Evolutionary conservation across 2,888 invertebrate species (phyloP), one percentile per base, ranked within the genome.

Genomic region (Cheilosia pagana): DNA sequence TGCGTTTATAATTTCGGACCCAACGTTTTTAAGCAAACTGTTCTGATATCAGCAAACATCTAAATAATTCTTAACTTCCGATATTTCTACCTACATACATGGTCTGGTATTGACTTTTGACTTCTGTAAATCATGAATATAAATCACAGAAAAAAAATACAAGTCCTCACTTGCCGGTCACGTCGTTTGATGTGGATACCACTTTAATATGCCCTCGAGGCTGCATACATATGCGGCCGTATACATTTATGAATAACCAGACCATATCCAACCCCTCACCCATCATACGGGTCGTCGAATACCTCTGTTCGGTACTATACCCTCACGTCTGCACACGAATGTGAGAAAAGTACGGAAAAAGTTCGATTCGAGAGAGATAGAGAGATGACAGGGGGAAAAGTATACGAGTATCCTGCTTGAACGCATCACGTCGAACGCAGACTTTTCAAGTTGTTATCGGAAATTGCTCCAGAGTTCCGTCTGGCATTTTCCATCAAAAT

Each of bases 401-500:
- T 1, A 8, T 14, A 25, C 16, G 19, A 14, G 7, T 59, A 57
- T 23, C 35, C 31, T 45, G 52, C 23, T 48, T 68, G 43, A 70
- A 41, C 43, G 65, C 65, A 72, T 65, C 72, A 71, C 19, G 59
- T 72, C 72, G 59, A 72, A 72, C 16, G 52, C 63, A 78, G 72
- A 72, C 78, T 59, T 78, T 78, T 72, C 59, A 57, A 72, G 31
- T 78, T 78, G 43, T 59, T 65, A 52, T 59, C 72, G 59, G 59
- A 65, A 78, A 72, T 35, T 78, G 19, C 45, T 45, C 31, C 57
- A 41, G 57, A 67, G 21, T 75, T 35, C 48, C 25, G 23, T 50
- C 35, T n/a, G 50, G 14, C 35, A 25, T 41, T 53, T 53, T 53
- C 28, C 21, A 53, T 53, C 19, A 60, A 50, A 70, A 35, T 21